phyloP scores from a whole-genome alignment of 1,140 invertebrate species.

The Subanguina moxae region DNA sequence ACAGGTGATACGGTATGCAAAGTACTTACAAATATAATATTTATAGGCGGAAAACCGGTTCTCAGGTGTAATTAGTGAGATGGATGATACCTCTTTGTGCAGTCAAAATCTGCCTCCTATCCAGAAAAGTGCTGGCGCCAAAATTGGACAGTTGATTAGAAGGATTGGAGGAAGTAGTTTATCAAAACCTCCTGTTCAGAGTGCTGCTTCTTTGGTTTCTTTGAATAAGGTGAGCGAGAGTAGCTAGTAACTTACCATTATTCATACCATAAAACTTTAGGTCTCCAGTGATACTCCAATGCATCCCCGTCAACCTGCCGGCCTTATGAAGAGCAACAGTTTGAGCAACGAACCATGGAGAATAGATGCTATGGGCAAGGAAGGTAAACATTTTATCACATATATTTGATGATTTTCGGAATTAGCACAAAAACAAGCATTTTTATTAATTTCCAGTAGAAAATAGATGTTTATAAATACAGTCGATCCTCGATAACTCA shows the following conservation, averaged over 20 bases:
- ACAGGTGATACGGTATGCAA: no score
- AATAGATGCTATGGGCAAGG: slow-evolving; percentile 32
- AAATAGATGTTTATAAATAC: no score
- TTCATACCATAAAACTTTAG: not conserved
- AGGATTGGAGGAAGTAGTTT: slow-evolving; percentile 38
- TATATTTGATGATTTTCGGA: slow-evolving; percentile 9
- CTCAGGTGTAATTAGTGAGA: not conserved
- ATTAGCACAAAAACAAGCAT: not conserved
- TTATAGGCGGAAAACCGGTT: slow-evolving; percentile 15
- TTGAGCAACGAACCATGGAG: slow-evolving; percentile 53
- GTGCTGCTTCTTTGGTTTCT: slow-evolving; percentile 50
- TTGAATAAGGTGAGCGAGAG: slow-evolving; percentile 41
- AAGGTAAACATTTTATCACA: slow-evolving; percentile 21
- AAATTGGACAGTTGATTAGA: slow-evolving; percentile 49
- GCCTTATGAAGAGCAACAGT: slow-evolving; percentile 54
- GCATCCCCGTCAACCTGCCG: slow-evolving; percentile 10
- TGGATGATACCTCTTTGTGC: slow-evolving; percentile 46
- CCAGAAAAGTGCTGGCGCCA: slow-evolving; percentile 21
- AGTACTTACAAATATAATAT: slow-evolving; percentile 25
- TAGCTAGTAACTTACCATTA: not conserved
- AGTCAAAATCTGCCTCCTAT: slow-evolving; percentile 44
- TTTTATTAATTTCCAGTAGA: not conserved
- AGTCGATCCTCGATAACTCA: no score
- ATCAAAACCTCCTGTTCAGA: slow-evolving; percentile 25
- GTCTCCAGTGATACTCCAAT: not conserved